Conservation (phyloP, 2,888 invertebrate genomes). For the Drosophila lacicola region DNA sequence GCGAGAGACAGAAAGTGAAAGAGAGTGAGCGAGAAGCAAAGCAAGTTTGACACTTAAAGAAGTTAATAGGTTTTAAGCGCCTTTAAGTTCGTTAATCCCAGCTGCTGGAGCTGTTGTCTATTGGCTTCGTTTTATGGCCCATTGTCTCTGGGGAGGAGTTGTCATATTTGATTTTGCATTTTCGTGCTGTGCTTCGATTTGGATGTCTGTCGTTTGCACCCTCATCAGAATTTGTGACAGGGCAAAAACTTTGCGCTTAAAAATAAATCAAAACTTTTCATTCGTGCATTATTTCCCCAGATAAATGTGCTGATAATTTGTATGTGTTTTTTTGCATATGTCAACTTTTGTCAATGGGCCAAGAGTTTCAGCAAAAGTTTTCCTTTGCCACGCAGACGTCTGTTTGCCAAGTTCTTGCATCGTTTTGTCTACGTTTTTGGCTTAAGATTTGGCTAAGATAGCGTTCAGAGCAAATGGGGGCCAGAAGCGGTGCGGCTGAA, state of each 20-base stretch:
- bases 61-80: slow-evolving; percentile 63
- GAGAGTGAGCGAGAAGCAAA: not conserved
- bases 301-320: slow-evolving; percentile 80
- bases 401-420: slow-evolving; percentile 56
- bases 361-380: slow-evolving; percentile 52
- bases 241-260: slow-evolving; percentile 74
- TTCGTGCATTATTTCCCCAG: slow-evolving; percentile 71
- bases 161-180: slow-evolving; percentile 74
- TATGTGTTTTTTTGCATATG: slow-evolving; percentile 71
- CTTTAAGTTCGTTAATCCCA: slow-evolving; percentile 53
- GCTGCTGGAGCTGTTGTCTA: slow-evolving; percentile 27
- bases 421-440: slow-evolving; percentile 50
- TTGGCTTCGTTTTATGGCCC: slow-evolving; percentile 48
- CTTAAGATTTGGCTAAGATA: slow-evolving; percentile 48
- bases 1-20: not conserved
- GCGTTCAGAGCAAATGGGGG: slow-evolving; percentile 14
- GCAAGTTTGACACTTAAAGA: slow-evolving; percentile 39
- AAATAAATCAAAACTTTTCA: slow-evolving; percentile 81
- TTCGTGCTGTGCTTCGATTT: slow-evolving; percentile 36
- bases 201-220: slow-evolving; percentile 49
- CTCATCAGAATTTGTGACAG: slow-evolving; percentile 79
- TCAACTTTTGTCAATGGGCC: slow-evolving; percentile 80
- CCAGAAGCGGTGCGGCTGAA: slow-evolving; percentile 1
- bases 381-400: slow-evolving; percentile 41
- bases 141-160: slow-evolving; percentile 22